Evolutionary conservation across 2,113 vertebrate genomes (phyloP).

Genomic region (Mola mola): DNA sequence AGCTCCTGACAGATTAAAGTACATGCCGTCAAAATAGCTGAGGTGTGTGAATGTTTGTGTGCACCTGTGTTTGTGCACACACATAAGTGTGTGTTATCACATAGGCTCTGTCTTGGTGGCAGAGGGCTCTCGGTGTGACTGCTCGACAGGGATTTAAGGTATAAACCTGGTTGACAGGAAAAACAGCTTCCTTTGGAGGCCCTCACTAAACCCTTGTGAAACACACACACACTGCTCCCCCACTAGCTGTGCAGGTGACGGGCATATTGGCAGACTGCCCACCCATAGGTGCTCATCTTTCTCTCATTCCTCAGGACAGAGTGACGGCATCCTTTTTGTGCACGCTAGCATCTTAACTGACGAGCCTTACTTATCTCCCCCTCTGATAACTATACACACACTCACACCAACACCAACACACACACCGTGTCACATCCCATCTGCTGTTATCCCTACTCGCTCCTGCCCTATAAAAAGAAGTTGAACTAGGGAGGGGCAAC

Average conservation of each 20-base stretch:
- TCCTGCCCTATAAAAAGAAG: slow-evolving; percentile 63
- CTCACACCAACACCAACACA: slow-evolving; percentile 12
- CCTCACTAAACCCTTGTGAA: slow-evolving; percentile 59
- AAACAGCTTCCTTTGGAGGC: slow-evolving; percentile 66
- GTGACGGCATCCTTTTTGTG: slow-evolving; percentile 73
- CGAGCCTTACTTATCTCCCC: slow-evolving; percentile 64
- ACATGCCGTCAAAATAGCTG: slow-evolving; percentile 49
- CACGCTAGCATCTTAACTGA: slow-evolving; percentile 63
- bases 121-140: slow-evolving; percentile 62
- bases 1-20: slow-evolving; percentile 71
- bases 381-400: slow-evolving; percentile 32
- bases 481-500: slow-evolving; percentile 62
- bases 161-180: slow-evolving; percentile 79
- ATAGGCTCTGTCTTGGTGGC: slow-evolving; percentile 60
- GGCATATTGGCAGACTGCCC: slow-evolving; percentile 77
- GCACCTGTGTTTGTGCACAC: slow-evolving; percentile 20
- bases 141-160: slow-evolving; percentile 76
- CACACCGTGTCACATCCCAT: slow-evolving; percentile 45
- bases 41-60: slow-evolving; percentile 8
- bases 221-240: slow-evolving; percentile 37
- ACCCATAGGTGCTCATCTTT: slow-evolving; percentile 78
- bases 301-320: slow-evolving; percentile 50
- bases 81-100: slow-evolving; percentile 50
- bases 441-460: slow-evolving; percentile 55
- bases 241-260: slow-evolving; percentile 67